phyloP scores from a whole-genome alignment of 1,140 invertebrate genomes.

The Lordiphosa stackelbergi region DNA sequence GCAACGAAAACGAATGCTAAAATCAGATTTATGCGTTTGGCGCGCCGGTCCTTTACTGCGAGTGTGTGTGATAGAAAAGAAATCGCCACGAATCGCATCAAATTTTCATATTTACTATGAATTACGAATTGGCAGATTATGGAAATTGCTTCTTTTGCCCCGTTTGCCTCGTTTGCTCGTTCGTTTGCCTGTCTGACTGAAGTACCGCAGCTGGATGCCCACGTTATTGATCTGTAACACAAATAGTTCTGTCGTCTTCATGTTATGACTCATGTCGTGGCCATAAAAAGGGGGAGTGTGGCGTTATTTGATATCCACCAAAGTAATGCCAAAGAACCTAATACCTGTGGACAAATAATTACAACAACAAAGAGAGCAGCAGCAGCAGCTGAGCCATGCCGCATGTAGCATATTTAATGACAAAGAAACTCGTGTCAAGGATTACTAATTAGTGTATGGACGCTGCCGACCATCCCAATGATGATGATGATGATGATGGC shows the following conservation, averaged over 20 bases:
- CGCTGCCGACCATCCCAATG: slow-evolving; percentile 51
- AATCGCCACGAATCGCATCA: slow-evolving; percentile 62
- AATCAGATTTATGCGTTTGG: slow-evolving; percentile 19
- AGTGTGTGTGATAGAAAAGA: slow-evolving; percentile 6
- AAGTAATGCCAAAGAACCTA: slow-evolving; percentile 42
- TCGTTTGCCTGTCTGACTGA: slow-evolving; percentile 3
- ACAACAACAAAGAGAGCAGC: slow-evolving; percentile 40
- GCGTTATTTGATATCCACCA: slow-evolving; percentile 47
- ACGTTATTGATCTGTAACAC: slow-evolving; percentile 37
- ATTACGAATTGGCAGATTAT: slow-evolving; percentile 72
- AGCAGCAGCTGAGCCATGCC: slow-evolving; percentile 21
- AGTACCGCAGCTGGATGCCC: slow-evolving; percentile 43
- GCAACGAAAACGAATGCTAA: slow-evolving; percentile 28
- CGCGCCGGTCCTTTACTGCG: slow-evolving; percentile 14
- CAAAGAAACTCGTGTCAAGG: slow-evolving; percentile 69
- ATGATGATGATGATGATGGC: slow-evolving; percentile 30
- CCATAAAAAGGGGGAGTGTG: slow-evolving; percentile 4
- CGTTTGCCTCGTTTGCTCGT: neutral
- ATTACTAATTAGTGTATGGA: slow-evolving; percentile 75
- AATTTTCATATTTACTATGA: slow-evolving; percentile 60
- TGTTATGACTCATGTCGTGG: slow-evolving; percentile 31
- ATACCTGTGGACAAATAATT: slow-evolving; percentile 74
- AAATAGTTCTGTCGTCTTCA: slow-evolving; percentile 23
- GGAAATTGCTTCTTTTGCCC: slow-evolving; percentile 42
- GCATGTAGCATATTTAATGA: slow-evolving; percentile 72